Evolutionary conservation across 2,797 vertebrate species (phyloP).

Genomic region (Orestias chungarensis): DNA sequence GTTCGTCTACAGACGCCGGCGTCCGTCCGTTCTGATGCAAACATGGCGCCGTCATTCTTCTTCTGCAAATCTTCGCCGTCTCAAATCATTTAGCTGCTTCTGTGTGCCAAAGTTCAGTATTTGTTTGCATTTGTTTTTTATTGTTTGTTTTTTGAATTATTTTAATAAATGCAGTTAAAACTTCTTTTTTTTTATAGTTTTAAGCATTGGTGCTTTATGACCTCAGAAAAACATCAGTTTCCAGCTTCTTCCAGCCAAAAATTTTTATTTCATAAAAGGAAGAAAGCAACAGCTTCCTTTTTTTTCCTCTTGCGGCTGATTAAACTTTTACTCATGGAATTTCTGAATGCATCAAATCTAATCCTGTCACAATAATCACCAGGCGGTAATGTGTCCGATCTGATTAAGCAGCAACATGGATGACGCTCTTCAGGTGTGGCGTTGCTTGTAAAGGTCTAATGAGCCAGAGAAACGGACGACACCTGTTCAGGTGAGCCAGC

Average conservation of each 20-base stretch:
- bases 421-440: background rate
- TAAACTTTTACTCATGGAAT: background rate
- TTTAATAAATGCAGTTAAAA: too few species aligned
- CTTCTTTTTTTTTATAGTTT: too few species aligned
- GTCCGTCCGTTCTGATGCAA: too few species aligned
- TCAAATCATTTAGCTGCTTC: background rate
- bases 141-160: too few species aligned
- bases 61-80: background rate
- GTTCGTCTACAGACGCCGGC: too few species aligned
- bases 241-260: background rate
- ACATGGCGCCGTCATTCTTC: too few species aligned
- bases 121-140: too few species aligned
- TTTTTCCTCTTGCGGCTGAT: background rate
- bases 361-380: background rate
- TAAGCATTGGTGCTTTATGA: too few species aligned
- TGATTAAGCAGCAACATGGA: background rate
- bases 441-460: slow-evolving; percentile 9
- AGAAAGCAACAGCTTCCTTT: too few species aligned
- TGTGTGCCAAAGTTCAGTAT: background rate
- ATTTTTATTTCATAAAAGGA: background rate
- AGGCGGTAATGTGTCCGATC: background rate
- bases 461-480: slow-evolving; percentile 10
- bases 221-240: background rate
- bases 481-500: slow-evolving; percentile 15
- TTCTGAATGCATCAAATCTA: background rate